Conservation (phyloP, 2,888 invertebrate genomes). For the Sipha maydis region DNA sequence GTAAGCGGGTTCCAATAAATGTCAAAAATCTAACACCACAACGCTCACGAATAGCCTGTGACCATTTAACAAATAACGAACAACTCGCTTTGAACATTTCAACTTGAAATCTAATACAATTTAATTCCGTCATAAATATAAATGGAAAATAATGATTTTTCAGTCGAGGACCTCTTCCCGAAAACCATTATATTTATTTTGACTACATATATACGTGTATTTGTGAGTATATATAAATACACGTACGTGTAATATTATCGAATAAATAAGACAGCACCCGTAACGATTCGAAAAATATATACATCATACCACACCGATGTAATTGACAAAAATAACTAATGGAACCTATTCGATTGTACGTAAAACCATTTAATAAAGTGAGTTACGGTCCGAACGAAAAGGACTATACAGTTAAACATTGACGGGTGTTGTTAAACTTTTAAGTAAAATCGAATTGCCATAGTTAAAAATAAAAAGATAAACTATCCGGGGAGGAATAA, state of each 20-base stretch:
- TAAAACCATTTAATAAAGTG: conserved; percentile 5
- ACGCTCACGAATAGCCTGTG: neutral
- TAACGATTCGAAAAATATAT: neutral
- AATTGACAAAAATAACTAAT: neutral
- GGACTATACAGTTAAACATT: too few species aligned
- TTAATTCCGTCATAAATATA: conserved; percentile 22
- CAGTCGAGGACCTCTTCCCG: neutral
- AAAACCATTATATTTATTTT: neutral
- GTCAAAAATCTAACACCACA: neutral
- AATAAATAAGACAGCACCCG: too few species aligned
- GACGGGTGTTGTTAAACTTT: neutral
- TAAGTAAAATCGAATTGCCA: neutral
- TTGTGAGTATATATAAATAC: too few species aligned
- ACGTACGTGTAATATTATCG: too few species aligned
- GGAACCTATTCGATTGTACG: neutral
- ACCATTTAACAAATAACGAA: neutral
- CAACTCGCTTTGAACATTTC: neutral
- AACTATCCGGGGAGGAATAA: neutral
- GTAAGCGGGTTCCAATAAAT: neutral
- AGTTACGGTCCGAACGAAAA: neutral
- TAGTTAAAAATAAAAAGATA: neutral
- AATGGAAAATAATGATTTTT: conserved; percentile 15
- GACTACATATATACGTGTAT: too few species aligned
- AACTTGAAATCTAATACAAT: conserved; percentile 6
- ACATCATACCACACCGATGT: neutral